phyloP scores from a whole-genome alignment of 2,797 vertebrate species.

The Bradypodion pumilum region DNA sequence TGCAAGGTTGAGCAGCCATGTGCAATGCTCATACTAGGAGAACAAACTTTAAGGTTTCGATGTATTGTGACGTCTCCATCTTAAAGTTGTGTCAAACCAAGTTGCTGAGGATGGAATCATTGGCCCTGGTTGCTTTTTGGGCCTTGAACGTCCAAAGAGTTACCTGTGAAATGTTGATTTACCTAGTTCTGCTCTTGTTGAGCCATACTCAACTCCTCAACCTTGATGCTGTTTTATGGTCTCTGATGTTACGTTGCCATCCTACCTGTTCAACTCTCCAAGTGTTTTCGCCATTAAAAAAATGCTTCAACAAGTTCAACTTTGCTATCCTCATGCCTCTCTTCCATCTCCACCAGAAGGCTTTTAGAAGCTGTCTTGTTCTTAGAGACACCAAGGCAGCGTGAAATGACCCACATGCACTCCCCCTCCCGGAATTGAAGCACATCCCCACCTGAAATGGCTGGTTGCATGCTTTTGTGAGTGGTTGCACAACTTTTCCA shows the following conservation, averaged over 20 bases:
- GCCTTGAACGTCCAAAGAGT: too few species aligned
- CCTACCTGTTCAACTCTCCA: background rate
- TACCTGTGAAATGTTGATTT: too few species aligned
- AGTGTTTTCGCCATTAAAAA: background rate
- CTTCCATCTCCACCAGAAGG: background rate
- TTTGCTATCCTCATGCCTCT: too few species aligned
- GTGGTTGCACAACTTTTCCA: accelerated
- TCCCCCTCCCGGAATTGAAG: accelerated
- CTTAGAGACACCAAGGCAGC: background rate
- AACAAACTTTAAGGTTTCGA: too few species aligned
- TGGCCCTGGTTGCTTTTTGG: too few species aligned
- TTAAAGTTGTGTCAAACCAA: too few species aligned
- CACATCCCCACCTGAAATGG: accelerated
- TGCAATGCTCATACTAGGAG: too few species aligned
- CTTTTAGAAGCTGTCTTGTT: accelerated
- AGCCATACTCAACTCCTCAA: background rate
- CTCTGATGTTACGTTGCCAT: background rate
- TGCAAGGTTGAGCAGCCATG: too few species aligned
- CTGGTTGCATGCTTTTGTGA: background rate
- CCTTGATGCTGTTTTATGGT: background rate
- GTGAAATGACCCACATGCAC: too few species aligned
- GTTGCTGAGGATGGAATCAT: too few species aligned
- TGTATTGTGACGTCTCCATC: too few species aligned
- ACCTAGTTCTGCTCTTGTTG: background rate
- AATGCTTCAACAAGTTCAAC: background rate